Percentiles rank a stretch among this genome's conserved stretches.
These are phyloP conservation scores for Zygogramma bicolorata DNA, from an alignment of 2,888 invertebrate genomes.

Conservation along the genomic window DNA sequence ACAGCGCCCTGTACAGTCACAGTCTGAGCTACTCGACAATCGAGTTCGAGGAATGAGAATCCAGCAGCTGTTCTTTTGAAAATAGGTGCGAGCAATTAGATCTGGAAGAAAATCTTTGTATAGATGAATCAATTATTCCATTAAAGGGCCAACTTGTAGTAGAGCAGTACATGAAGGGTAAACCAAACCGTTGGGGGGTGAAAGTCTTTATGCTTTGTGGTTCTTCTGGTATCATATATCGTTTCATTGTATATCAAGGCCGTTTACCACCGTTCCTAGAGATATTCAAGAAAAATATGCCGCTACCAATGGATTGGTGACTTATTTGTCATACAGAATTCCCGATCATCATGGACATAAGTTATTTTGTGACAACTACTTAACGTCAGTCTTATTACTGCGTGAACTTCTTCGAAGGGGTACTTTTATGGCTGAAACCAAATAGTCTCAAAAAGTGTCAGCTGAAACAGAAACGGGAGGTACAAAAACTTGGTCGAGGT, in stretches of 20 bases:
- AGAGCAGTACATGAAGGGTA: constrained; percentile 36
- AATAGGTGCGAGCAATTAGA: constrained; percentile 37
- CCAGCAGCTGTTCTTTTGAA: constrained; percentile 38
- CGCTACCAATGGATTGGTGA: constrained; percentile 10
- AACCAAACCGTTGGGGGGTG: constrained; percentile 34
- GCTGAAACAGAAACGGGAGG: too few relatives aligned
- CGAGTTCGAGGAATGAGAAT: too few relatives aligned
- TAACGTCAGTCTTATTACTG: constrained; percentile 8
- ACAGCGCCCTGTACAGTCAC: too few relatives aligned
- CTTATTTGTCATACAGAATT: constrained; percentile 5
- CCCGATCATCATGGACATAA: constrained; percentile 1
- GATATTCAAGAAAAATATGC: constrained; percentile 17
- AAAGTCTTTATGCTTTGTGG: constrained; percentile 43
- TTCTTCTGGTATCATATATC: constrained; percentile 40
- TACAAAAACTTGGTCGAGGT: too few relatives aligned
- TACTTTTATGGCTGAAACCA: too few relatives aligned
- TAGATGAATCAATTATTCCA: constrained; percentile 35
- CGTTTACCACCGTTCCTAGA: not conserved
- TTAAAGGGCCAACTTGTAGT: constrained; percentile 33
- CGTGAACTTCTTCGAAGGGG: constrained; percentile 7
- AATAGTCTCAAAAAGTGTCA: too few relatives aligned
- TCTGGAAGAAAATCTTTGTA: constrained; percentile 39
- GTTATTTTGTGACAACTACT: constrained; percentile 12
- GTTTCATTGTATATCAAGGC: constrained; percentile 37
- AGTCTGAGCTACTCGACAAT: too few relatives aligned